Evolutionary conservation across 2,797 vertebrate genomes (phyloP), one percentile per base, ranked within the genome.

Genomic region (Gymnothorax javanicus): DNA sequence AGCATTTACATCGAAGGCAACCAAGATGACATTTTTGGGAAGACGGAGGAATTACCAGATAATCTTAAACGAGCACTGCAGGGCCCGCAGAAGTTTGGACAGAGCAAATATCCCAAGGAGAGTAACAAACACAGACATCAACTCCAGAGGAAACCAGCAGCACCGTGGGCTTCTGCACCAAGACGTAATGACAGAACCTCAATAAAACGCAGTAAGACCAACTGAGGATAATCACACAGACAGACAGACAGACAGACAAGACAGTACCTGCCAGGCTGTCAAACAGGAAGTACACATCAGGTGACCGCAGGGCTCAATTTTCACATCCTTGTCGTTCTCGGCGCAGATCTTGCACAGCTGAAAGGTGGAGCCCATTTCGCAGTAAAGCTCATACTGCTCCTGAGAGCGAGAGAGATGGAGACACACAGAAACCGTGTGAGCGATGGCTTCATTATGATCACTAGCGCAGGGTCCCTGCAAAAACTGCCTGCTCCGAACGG

Each of bases 341-440:
- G 96, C 92, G 0, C 97, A 97, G 92, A 97, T 97, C 90, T 97
- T 97, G 82, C 97, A 97, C 33, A 97, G 94, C 91, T 97, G 95
- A 85, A 97, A 97, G 0, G 96, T 96, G 88, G 96, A 97, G 86
- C 96, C 94, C 96, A 97, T 97, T 69, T 96, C 96, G 83, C 93
- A 87, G 13, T 91, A 93, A 73, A 91, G 88, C 0, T 95, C 93
- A 52, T 96, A 97, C 88, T 97, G 96, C 75, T 97, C 97, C 97
- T 97, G 75, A 83, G 81, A 57, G 43, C 75, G 1, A 5, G 79
- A 83, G 84, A 23, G 82, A 11, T 56, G 87, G 75, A n/a, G 75
- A 54, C 6, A n/a, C 50, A 54, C 6, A 56, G 33, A 77, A 1
- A 3, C 9, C 2, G 12, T 17, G 33, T 67, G 20, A 67, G 7